Percentiles rank a stretch among this genome's conserved stretches.
Evolutionary conservation across 1,140 invertebrate genomes (phyloP).

Genomic region (Diorhabda elongata): DNA sequence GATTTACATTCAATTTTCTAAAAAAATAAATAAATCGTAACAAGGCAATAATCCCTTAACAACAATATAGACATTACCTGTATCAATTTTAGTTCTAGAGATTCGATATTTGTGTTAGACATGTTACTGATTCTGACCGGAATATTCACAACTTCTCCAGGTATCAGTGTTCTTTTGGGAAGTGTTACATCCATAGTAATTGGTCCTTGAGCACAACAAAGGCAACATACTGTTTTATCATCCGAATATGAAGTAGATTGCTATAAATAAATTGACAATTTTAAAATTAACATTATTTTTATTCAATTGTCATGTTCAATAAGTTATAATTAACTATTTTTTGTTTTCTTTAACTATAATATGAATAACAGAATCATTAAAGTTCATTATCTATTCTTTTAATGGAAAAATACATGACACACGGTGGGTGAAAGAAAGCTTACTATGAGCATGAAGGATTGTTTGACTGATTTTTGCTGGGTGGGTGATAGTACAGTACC

Average conservation of each 20-base stretch:
- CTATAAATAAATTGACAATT: conserved; percentile 15
- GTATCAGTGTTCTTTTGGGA: conserved; percentile 25
- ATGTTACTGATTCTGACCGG: conserved; percentile 25
- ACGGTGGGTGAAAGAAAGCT: too few species aligned
- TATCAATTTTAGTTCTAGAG: conserved; percentile 24
- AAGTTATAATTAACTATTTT: too few species aligned
- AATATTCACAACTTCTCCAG: conserved; percentile 27
- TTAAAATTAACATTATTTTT: too few species aligned
- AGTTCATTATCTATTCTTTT: too few species aligned
- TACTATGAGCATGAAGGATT: too few species aligned
- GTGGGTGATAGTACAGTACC: too few species aligned
- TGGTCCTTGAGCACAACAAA: conserved; percentile 30
- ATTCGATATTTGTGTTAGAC: conserved; percentile 27
- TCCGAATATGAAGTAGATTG: conserved; percentile 26
- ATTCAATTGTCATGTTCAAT: too few species aligned
- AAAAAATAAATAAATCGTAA: conserved; percentile 5
- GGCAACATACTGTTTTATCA: conserved; percentile 31
- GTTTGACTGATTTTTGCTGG: too few species aligned
- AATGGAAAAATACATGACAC: too few species aligned
- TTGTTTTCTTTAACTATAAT: too few species aligned
- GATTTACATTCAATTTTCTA: conserved; percentile 27
- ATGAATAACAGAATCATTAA: too few species aligned
- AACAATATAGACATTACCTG: conserved; percentile 20
- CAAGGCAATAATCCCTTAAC: background rate
- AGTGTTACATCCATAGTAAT: conserved; percentile 28